A percentile compares a stretch with the other conserved stretches of the same genome.
Evolutionary conservation across 1,140 invertebrate genomes (phyloP).

Genomic region (Spodoptera litura): DNA sequence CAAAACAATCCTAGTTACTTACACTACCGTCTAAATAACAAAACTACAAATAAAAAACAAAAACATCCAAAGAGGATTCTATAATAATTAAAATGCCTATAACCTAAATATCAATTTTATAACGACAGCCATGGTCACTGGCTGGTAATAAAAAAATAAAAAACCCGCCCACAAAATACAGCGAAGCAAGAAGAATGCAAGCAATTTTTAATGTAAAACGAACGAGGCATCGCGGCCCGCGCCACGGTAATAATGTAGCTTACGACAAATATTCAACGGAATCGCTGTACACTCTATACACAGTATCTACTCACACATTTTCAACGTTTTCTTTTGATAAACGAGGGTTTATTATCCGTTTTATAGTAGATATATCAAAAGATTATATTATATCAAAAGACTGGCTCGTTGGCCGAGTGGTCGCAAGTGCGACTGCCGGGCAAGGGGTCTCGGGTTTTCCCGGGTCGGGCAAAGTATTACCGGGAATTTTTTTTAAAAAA

Average conservation of each 20-base stretch:
- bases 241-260: constrained; percentile 75
- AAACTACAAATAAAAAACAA: not conserved
- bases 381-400: too few relatives aligned
- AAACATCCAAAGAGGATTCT: not conserved
- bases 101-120: constrained; percentile 71
- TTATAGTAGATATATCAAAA: not conserved
- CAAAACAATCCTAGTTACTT: too few relatives aligned
- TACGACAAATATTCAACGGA: constrained; percentile 69
- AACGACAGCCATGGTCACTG: constrained; percentile 60
- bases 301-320: constrained; percentile 2
- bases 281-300: constrained; percentile 51
- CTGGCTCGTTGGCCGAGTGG: too few relatives aligned
- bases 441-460: too few relatives aligned
- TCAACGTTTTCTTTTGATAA: constrained; percentile 17
- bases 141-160: constrained; percentile 73
- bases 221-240: constrained; percentile 69
- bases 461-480: too few relatives aligned
- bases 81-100: constrained; percentile 42
- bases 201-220: constrained; percentile 84
- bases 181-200: constrained; percentile 81
- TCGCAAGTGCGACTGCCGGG: too few relatives aligned
- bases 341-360: not conserved
- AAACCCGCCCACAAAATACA: constrained; percentile 76
- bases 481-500: too few relatives aligned
- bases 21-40: not conserved